Evolutionary conservation across 1,140 invertebrate species (phyloP).

Genomic region (Achatina immaculata): DNA sequence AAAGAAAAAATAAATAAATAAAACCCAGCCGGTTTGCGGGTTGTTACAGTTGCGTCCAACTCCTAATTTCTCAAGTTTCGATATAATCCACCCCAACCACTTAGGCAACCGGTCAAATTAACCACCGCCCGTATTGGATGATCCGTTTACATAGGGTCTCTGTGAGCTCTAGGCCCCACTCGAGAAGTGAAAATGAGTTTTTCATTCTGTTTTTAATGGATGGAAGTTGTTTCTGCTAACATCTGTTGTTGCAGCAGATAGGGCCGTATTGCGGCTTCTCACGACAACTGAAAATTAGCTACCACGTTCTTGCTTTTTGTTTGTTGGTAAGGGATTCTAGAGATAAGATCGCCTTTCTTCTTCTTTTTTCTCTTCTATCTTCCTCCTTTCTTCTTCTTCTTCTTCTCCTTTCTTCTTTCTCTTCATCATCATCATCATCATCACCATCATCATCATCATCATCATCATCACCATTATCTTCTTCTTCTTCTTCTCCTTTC

Average conservation of each 20-base stretch:
- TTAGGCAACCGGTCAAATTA: neutral
- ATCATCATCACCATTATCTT: no score
- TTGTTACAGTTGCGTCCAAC: neutral
- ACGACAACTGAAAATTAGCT: slow-evolving; percentile 12
- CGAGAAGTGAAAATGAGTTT: neutral
- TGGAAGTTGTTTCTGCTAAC: neutral
- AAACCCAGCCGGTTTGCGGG: no score
- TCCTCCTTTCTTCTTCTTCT: no score
- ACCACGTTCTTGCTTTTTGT: no score
- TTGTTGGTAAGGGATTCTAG: no score
- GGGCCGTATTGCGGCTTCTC: neutral
- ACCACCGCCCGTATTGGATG: neutral
- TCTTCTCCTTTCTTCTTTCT: no score
- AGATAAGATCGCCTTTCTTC: no score
- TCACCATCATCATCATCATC: no score
- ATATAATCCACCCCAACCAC: neutral
- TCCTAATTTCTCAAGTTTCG: neutral
- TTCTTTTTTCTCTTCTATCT: no score
- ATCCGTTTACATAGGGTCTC: neutral
- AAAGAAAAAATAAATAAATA: no score
- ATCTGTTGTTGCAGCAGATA: neutral
- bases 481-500: no score
- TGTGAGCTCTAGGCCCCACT: neutral
- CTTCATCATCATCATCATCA: no score
- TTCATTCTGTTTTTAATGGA: slow-evolving; percentile 5